phyloP scores from a whole-genome alignment of 2,888 invertebrate genomes.

The Nasonovia ribisnigri region DNA sequence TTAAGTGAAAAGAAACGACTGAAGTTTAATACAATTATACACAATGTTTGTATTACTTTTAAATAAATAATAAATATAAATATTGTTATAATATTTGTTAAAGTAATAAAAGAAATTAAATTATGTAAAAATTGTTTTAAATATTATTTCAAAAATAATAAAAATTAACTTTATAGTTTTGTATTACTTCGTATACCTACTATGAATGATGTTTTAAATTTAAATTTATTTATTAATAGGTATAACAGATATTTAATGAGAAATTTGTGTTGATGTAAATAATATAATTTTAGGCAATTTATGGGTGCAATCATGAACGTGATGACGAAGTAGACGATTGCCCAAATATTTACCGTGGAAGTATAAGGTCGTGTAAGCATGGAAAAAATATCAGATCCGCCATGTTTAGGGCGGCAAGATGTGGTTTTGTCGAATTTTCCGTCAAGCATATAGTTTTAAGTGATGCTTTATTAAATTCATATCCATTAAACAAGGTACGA shows the following conservation, averaged over 20 bases:
- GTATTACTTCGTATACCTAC: background rate
- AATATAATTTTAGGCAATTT: constrained; percentile 35
- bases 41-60: constrained; percentile 40
- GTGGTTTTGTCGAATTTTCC: constrained; percentile 29
- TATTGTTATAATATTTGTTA: background rate
- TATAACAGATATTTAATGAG: background rate
- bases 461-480: background rate
- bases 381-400: constrained; percentile 34
- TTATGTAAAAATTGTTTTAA: background rate
- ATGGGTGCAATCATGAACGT: constrained; percentile 23
- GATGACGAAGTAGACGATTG: constrained; percentile 56
- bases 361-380: constrained; percentile 35
- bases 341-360: constrained; percentile 25
- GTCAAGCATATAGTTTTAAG: constrained; percentile 45
- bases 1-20: background rate
- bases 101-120: background rate
- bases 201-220: background rate
- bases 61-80: background rate
- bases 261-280: background rate
- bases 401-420: constrained; percentile 41
- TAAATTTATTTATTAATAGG: background rate
- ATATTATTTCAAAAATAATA: background rate
- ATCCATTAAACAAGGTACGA: background rate
- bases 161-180: background rate
- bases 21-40: constrained; percentile 54